A percentile compares a stretch with the other conserved stretches of the same genome.
Conservation (phyloP, 2,888 invertebrate genomes). For the Dryobotodes eremita region DNA sequence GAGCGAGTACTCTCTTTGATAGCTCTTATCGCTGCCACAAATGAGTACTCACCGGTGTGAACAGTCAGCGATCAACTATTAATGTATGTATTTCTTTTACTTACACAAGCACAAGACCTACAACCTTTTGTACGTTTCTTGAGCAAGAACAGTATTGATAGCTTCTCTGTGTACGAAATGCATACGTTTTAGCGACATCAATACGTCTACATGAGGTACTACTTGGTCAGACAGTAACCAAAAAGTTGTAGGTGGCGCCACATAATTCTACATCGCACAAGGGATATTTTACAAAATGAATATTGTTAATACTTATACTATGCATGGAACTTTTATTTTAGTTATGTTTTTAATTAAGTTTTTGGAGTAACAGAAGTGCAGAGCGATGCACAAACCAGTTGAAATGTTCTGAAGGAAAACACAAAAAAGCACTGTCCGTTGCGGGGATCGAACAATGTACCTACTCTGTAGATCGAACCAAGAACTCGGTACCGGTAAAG, state of each 20-base stretch:
- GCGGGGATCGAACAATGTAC: too few relatives aligned
- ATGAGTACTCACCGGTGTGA: too few relatives aligned
- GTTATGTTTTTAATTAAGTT: neutral
- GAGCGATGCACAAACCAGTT: neutral
- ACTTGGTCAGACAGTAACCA: neutral
- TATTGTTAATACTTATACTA: too few relatives aligned
- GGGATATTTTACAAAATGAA: neutral
- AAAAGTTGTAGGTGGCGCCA: neutral
- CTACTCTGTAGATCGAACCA: neutral
- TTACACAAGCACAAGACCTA: too few relatives aligned
- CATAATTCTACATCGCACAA: neutral
- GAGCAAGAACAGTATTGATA: too few relatives aligned
- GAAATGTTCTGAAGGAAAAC: neutral
- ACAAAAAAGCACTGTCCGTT: neutral
- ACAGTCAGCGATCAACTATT: too few relatives aligned
- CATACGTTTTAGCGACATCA: neutral
- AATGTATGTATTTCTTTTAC: too few relatives aligned
- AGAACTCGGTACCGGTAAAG: too few relatives aligned
- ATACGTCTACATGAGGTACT: neutral
- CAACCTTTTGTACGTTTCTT: too few relatives aligned
- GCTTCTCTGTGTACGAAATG: too few relatives aligned
- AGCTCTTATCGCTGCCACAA: too few relatives aligned
- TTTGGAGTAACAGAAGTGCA: neutral
- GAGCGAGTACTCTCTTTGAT: too few relatives aligned
- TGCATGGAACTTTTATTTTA: neutral